Conservation (phyloP, 2,113 vertebrate species). For the Narcine bancroftii region DNA sequence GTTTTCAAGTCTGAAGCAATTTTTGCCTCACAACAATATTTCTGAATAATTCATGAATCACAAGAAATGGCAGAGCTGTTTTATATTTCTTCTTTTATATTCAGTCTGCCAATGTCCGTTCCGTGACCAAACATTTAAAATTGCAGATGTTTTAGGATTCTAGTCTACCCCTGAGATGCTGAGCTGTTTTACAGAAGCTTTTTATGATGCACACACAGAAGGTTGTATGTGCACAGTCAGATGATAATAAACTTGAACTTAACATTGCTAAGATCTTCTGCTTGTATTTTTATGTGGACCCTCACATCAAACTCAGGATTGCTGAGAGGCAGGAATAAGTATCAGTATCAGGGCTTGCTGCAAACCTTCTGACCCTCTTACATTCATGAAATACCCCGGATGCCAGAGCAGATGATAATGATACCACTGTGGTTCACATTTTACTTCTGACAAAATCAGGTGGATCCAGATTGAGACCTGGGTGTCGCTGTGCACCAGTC, state of each 20-base stretch:
- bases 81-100: background rate
- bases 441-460: background rate
- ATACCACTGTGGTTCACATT: background rate
- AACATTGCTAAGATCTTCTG: background rate
- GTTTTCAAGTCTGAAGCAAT: background rate
- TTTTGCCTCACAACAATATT: too few species aligned
- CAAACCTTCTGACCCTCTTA: background rate
- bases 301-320: background rate
- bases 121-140: background rate
- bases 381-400: background rate
- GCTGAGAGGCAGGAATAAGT: background rate
- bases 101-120: background rate
- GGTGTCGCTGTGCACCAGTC: too few species aligned
- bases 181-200: background rate
- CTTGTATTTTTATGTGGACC: background rate
- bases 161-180: too few species aligned
- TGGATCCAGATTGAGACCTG: background rate
- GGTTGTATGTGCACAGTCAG: too few species aligned
- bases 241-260: too few species aligned
- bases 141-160: background rate
- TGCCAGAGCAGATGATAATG: background rate
- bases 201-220: too few species aligned
- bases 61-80: background rate
- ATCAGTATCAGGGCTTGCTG: background rate
- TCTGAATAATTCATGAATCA: background rate